Evolutionary conservation across 2,113 vertebrate genomes (phyloP), one percentile per base, ranked within the genome.

Genomic region (Todiramphus chloris): DNA sequence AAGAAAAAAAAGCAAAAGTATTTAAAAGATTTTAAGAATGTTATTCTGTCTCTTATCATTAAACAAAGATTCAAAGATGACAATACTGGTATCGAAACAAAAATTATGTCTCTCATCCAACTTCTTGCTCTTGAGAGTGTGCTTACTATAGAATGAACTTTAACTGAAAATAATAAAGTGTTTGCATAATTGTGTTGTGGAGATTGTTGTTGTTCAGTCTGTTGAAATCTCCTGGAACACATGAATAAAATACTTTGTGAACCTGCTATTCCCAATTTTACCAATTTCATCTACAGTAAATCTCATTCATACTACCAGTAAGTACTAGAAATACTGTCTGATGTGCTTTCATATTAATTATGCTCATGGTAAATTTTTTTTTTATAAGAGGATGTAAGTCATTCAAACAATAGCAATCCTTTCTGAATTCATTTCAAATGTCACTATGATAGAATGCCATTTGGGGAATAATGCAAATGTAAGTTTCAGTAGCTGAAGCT

Each of bases 131-230:
- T 39, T 90, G 93, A 95, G 37, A 95, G 37, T 15, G 16, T 68
- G 51, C 50, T 90, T 79, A 83, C 90, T 92, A 63, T 30, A 73
- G 79, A 94, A 44, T 89, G 93, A 97, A 90, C 33, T 91, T 86
- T 91, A 94, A 96, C 88, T 92, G 84, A 96, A 95, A 94, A 92
- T 56, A 92, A 90, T 78, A 11, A 91, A 96, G 56, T 50, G 94
- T 97, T 96, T 97, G 85, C 92, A 91, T 97, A 96, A 94, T 96
- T 83, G 18, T 87, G 83, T 97, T 95, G 89, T 89, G 85, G 70
- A 92, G 68, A 78, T 91, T 11, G 10, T 85, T 90, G 92, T 85
- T 94, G 79, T 46, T 96, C 84, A 87, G 73, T 50, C 87, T 95
- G 35, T 80, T 94, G 94, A 94, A 95, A 81, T 94, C 89, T 94